Conservation (phyloP, 2,113 vertebrate genomes). For the Syrmaticus mikado region DNA sequence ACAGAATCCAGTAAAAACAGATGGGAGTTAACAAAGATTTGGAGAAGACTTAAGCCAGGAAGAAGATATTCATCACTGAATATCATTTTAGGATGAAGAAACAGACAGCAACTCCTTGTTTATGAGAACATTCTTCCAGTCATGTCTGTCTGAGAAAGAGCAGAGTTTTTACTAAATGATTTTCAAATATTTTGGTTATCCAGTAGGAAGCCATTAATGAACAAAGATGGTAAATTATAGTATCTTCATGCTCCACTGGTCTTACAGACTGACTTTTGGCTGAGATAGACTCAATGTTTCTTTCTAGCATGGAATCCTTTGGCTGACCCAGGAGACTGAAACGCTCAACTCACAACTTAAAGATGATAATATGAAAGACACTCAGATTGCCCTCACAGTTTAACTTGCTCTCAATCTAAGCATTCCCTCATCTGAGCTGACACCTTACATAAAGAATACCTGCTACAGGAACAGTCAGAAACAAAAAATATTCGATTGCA, state of each 20-base stretch:
- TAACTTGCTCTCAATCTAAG: background rate
- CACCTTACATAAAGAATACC: background rate
- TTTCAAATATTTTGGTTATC: conserved; percentile 10
- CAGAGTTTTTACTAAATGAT: conserved; percentile 3
- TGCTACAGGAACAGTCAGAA: background rate
- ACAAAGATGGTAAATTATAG: conserved; percentile 3
- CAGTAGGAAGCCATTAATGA: background rate
- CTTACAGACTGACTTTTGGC: background rate
- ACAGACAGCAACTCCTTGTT: background rate
- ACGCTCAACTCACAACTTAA: background rate
- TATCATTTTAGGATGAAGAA: conserved; percentile 31
- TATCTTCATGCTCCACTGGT: background rate
- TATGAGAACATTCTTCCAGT: conserved; percentile 12
- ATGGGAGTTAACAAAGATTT: background rate
- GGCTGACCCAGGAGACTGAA: background rate
- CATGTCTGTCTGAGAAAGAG: background rate
- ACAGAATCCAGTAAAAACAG: conserved; percentile 24
- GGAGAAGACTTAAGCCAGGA: conserved; percentile 15
- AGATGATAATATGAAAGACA: background rate
- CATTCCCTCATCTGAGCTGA: background rate
- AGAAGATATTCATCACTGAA: background rate
- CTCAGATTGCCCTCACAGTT: background rate
- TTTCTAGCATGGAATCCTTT: background rate
- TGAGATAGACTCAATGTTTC: background rate
- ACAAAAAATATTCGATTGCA: background rate